phyloP scores from a whole-genome alignment of 2,113 vertebrate species.

The Grantiella picta region DNA sequence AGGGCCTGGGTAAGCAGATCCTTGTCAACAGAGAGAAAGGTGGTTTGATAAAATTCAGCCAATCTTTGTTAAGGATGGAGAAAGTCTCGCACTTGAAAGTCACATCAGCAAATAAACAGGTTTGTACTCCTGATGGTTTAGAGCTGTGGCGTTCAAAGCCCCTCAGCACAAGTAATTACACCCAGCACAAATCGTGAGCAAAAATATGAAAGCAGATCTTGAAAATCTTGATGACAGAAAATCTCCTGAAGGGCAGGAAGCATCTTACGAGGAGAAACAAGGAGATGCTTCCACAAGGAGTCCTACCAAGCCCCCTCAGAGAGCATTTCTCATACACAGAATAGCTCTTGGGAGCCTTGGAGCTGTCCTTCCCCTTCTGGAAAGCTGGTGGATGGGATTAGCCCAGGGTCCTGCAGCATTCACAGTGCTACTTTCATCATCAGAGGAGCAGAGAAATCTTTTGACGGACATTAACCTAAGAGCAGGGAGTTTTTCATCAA shows the following conservation, averaged over 20 bases:
- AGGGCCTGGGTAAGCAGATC: neutral
- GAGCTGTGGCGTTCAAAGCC: neutral
- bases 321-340: neutral
- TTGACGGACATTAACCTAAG: neutral
- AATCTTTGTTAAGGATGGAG: neutral
- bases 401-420: neutral
- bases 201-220: neutral
- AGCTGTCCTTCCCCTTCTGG: neutral
- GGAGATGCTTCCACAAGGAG: neutral
- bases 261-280: neutral
- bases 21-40: neutral
- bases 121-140: neutral
- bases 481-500: neutral
- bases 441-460: neutral
- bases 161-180: neutral
- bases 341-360: rapidly evolving
- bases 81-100: neutral
- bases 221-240: neutral
- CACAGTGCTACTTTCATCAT: neutral
- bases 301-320: neutral
- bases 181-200: neutral
- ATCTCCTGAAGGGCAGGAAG: neutral
- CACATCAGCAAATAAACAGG: neutral
- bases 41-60: neutral
- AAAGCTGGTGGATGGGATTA: neutral